Conservation (phyloP, 2,113 vertebrate species). For the Oplegnathus fasciatus region DNA sequence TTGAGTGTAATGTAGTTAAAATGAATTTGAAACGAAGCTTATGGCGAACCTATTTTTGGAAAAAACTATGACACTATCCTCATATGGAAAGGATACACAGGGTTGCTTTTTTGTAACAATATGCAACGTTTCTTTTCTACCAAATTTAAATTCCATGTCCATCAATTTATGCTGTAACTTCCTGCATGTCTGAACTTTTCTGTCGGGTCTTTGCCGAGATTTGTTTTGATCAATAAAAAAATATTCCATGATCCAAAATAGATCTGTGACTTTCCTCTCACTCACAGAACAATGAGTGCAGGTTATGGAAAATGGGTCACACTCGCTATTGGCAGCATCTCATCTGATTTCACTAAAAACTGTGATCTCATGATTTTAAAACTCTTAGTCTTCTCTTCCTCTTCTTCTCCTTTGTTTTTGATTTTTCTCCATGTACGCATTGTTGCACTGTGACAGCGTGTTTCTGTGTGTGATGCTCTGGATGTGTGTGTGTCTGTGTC, state of each 20-base stretch:
- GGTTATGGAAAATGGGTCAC: conserved; percentile 56
- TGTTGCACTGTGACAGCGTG: background rate
- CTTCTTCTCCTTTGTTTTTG: background rate
- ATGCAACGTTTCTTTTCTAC: background rate
- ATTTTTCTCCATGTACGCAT: background rate
- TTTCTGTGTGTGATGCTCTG: background rate
- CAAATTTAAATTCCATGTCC: background rate
- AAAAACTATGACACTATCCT: background rate
- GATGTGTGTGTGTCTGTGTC: conserved; percentile 22
- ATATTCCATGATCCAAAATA: conserved; percentile 17
- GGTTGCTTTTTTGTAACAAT: background rate
- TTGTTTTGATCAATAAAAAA: background rate
- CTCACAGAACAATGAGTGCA: conserved; percentile 38
- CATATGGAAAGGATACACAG: background rate
- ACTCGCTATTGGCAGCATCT: conserved; percentile 21
- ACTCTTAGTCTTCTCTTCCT: background rate
- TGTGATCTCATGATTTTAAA: background rate
- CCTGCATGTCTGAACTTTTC: conserved; percentile 26
- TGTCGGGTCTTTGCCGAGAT: background rate
- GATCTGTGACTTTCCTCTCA: conserved; percentile 27
- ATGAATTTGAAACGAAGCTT: conserved; percentile 7
- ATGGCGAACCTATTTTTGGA: background rate
- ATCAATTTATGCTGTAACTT: conserved; percentile 1
- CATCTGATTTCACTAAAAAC: conserved; percentile 11
- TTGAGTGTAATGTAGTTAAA: background rate